Evolutionary conservation across 2,888 invertebrate genomes (phyloP), one percentile per base, ranked within the genome.

Genomic region (Erannis defoliaria): DNA sequence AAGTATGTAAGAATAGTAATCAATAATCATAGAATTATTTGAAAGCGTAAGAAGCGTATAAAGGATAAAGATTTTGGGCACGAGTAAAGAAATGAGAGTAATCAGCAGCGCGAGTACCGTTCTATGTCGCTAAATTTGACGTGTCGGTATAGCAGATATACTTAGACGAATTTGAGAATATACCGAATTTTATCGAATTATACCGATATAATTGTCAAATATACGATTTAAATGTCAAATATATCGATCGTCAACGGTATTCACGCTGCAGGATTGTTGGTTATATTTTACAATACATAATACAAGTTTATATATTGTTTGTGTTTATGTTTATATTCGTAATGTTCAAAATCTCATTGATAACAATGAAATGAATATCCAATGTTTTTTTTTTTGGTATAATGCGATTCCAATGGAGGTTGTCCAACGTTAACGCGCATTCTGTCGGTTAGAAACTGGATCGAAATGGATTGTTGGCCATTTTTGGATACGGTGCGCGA

Each of bases 381-480:
- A 45, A 50, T 16, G 10, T 6, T 6, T 26, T 26, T 26, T n/a
- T n/a, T n/a, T 26, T 26, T 26, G 62, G 21, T 49, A 5, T 57
- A 56, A 53, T 10, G 61, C 55, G 62, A 62, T 58, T 45, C 45
- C 23, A 48, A 59, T 72, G 68, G 61, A 57, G 55, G 53, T 51
- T 50, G 58, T 61, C 64, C 57, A 62, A 68, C 70, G 70, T 77
- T 73, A 56, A 62, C 37, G 56, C 37, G 72, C 73, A 57, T 66
- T 72, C 72, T 76, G 74, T 74, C 72, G 76, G 77, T 85, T 87
- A 84, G 86, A 83, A 88, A 88, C 87, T 88, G 88, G 86, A 86
- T 84, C 83, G 78, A 68, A 72, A 73, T 62, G 66, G 71, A 74
- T 74, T 74, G 74, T 77, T 75, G 58, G 70, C 89, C 86, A 76